Evolutionary conservation across 2,113 vertebrate genomes (phyloP).

Genomic region (Brachyhypopomus occidentalis): DNA sequence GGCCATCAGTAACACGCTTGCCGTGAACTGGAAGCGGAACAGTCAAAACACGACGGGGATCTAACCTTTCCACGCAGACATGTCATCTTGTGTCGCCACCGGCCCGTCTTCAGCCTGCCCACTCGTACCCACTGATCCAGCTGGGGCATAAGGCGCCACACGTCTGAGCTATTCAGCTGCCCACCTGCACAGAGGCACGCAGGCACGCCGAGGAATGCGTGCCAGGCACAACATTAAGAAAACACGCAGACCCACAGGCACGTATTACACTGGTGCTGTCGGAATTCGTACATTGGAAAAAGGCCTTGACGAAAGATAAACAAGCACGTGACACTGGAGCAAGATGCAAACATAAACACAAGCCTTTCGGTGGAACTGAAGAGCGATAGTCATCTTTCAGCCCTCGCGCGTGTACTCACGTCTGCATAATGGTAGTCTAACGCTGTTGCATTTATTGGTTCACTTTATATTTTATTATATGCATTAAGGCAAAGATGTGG

Average conservation of each 20-base stretch:
- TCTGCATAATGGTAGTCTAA: background rate
- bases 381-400: background rate
- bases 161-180: conserved; percentile 76
- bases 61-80: conserved; percentile 76
- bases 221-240: background rate
- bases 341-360: background rate
- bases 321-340: background rate
- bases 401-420: background rate
- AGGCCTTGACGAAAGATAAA: conserved; percentile 1
- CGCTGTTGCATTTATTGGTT: background rate
- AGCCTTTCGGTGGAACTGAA: conserved; percentile 5
- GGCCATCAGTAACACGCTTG: background rate
- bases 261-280: background rate
- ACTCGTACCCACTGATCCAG: conserved; percentile 78
- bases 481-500: background rate
- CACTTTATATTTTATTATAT: background rate
- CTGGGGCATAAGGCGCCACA: conserved; percentile 77
- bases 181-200: conserved; percentile 67
- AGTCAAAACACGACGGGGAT: background rate
- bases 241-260: background rate
- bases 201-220: background rate
- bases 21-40: background rate
- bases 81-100: conserved; percentile 81
- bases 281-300: background rate
- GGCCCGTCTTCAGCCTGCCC: conserved; percentile 70